Base-by-base conservation (phyloP, 2,888 invertebrate species). In the Eugnorisma glareosa region DNA sequence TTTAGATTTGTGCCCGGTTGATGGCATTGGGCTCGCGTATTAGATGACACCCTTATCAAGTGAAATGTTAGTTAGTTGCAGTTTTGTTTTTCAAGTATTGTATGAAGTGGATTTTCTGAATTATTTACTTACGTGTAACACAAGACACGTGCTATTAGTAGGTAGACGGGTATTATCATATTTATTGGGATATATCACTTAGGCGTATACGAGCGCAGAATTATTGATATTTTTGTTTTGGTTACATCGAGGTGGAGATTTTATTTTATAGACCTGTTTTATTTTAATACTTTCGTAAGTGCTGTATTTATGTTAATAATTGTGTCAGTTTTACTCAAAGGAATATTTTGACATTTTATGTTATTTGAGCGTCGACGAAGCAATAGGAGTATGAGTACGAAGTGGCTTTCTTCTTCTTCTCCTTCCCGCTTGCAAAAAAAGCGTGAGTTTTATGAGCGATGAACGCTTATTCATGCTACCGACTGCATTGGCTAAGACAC, bases 111-210 rank as follows among this genome's bases (percentile, higher is more conserved):
- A 18, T 37, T 64, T 84, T 70, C 86, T 83, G 72, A 1, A 6
- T 15, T 1, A 31, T 64, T 1, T 31, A 11, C n/a, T 15, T 35
- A 3, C 28, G 5, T 66, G 54, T 28, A 2, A 54, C 48, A 28
- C 67, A 31, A 67, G 81, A 67, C 84, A 88, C 81, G 86, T 88
- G 73, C 79, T 24, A 76, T 86, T 77, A 78, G 75, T 78, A 73
- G 75, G 51, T 76, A 77, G 77, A 67, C 67, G 73, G 11, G 37
- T 77, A 86, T 88, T 84, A 86, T 81, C 87, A 86, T 86, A 88
- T 86, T 84, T 88, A 86, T 86, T 84, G 73, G 28, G 51, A 73
- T 81, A 73, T 86, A 80, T 77, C 71, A 67, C 75, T 84, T 69
- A 72, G 73, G 28, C 35, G n/a, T 74, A 70, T 35, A 72, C 84